Base-by-base conservation (phyloP, 2,797 vertebrate genomes). In the Pteronotus mesoamericanus region DNA sequence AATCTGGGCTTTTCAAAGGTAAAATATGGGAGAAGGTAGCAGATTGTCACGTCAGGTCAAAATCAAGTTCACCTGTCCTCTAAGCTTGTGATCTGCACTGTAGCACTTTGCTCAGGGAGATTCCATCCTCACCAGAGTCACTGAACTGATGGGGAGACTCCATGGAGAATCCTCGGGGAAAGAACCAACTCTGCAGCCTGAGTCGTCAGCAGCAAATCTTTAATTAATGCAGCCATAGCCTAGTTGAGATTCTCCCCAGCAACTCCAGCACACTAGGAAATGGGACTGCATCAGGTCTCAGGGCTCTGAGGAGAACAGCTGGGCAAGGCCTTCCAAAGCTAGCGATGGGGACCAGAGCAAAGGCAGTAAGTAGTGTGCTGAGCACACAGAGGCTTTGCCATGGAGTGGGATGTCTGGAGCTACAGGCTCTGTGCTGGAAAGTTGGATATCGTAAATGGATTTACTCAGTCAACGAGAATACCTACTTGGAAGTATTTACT, bases 121-220 rank as follows among this genome's bases (percentile, higher is more conserved):
- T 64, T 79, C 6, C 39, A 44, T 5, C 19, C 37, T 39, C 71
- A 92, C 18, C 14, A 1, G 34, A 92, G 72, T 92, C 72, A 32
- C 61, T 83, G 77, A 42, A 34, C 37, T 69, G 39, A 32, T 46
- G 71, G 39, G 19, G 75, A 79, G 64, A 80, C 11, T 39, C 48
- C 39, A 74, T 24, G 39, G 94, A 85, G 57, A 79, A 86, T 88
- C 46, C 84, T 64, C 86, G 80, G 55, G 44, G 64, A 79, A 69
- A 95, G 82, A 97, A 86, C 87, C 74, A 95, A 82, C 39, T 7
- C 39, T 57, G 57, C 24, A 44, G 29, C 86, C 16, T 66, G 89
- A 97, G 96, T 88, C 87, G 95, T 39, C 97, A 98, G 97, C 92
- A 97, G 94, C 95, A 97, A 94, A 96, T 66, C 77, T 94, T 96